Percentiles rank a stretch among this genome's conserved stretches.
phyloP scores from a whole-genome alignment of 37 sponge, comb jelly and placozoan genomes.

The Oscarella lobularis region DNA sequence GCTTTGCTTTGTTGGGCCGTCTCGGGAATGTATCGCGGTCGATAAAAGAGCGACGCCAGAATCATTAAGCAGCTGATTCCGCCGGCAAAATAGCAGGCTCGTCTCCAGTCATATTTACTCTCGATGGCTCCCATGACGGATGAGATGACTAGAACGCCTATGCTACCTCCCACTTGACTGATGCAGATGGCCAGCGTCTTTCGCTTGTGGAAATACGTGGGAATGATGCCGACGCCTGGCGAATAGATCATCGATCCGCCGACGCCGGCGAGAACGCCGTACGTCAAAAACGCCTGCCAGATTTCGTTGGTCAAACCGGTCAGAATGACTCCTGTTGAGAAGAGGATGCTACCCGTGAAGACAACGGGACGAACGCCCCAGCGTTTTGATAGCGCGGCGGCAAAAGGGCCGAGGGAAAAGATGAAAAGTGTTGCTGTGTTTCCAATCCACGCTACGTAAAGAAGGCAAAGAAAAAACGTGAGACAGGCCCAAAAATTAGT shows the following conservation, averaged over 20 bases:
- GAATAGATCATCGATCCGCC: background rate
- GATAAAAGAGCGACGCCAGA: background rate
- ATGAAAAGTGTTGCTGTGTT: background rate
- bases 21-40: background rate
- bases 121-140: background rate
- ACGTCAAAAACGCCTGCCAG: background rate
- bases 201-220: background rate
- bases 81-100: background rate
- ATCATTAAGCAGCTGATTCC: background rate
- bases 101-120: background rate
- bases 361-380: background rate
- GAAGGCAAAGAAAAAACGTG: background rate
- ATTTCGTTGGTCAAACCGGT: background rate
- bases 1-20: background rate
- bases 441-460: background rate
- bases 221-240: background rate
- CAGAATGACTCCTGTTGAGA: background rate
- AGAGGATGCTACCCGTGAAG: background rate
- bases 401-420: background rate
- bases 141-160: background rate
- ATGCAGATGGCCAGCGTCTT: background rate
- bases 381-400: background rate
- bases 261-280: background rate
- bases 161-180: background rate
- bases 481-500: no score